Evolutionary conservation across 1,140 invertebrate species (phyloP).

Genomic region (Bombus picipes): DNA sequence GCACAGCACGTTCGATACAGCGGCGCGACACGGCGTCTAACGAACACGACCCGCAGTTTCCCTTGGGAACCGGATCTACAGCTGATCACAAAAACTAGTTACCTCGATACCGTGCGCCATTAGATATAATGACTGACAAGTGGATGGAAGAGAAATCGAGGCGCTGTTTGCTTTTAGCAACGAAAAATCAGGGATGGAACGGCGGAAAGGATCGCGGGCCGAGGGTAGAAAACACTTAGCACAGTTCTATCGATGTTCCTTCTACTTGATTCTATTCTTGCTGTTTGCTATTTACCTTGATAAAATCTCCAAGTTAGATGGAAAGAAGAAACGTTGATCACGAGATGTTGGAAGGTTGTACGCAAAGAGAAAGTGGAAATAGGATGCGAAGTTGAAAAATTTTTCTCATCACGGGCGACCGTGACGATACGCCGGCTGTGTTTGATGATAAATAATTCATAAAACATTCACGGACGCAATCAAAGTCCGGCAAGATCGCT

Average conservation of each 20-base stretch:
- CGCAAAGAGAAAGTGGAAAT: not conserved
- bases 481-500: conserved; percentile 20
- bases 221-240: conserved; percentile 2
- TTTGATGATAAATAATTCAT: conserved; percentile 46
- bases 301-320: not conserved
- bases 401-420: not conserved
- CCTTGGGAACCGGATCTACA: no score
- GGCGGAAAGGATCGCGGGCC: not conserved
- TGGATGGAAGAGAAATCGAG: conserved; percentile 30
- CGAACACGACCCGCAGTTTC: no score
- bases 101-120: no score
- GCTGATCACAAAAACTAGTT: no score
- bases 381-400: not conserved
- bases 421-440: not conserved
- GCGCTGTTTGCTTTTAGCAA: conserved; percentile 27
- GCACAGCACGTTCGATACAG: no score
- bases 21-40: no score
- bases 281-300: not conserved
- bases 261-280: not conserved
- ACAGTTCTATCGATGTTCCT: not conserved
- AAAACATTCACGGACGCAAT: conserved; percentile 51
- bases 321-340: no score
- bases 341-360: not conserved
- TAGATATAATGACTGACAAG: not conserved
- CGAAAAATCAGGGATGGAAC: not conserved